phyloP scores from a whole-genome alignment of 2,113 vertebrate species.

The Gadus macrocephalus region DNA sequence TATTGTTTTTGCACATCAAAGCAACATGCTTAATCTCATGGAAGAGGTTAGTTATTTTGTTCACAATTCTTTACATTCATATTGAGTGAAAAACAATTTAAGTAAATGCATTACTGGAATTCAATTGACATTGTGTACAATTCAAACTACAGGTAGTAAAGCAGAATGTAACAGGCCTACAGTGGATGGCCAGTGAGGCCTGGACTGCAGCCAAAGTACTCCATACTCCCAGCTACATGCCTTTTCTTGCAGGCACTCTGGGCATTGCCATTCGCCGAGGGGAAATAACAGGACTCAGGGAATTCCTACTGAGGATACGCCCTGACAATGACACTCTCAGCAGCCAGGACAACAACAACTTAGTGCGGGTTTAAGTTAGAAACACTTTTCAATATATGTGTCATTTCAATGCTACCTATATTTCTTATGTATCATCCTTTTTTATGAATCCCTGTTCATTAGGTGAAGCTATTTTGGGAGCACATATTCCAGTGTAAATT shows the following conservation, averaged over 20 bases:
- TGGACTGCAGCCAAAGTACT: constrained; percentile 46
- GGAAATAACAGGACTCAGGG: constrained; percentile 44
- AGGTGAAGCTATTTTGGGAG: constrained; percentile 50
- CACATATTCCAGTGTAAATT: constrained; percentile 42
- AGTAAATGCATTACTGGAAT: too few species aligned
- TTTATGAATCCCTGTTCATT: not conserved
- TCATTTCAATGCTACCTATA: too few species aligned
- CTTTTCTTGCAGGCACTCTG: constrained; percentile 54
- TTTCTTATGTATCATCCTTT: constrained; percentile 9
- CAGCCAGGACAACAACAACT: constrained; percentile 25
- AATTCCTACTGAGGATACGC: constrained; percentile 38
- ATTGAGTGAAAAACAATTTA: too few species aligned
- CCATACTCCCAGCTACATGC: constrained; percentile 27
- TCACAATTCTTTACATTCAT: not conserved
- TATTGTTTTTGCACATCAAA: not conserved
- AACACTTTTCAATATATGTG: not conserved
- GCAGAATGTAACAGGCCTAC: constrained; percentile 44
- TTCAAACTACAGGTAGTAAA: constrained; percentile 13
- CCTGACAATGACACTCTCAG: constrained; percentile 24
- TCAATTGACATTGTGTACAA: not conserved
- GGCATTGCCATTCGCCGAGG: constrained; percentile 55
- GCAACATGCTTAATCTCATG: constrained; percentile 34
- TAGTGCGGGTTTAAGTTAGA: constrained; percentile 15
- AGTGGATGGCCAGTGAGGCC: constrained; percentile 61
- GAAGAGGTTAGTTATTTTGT: constrained; percentile 29